A percentile compares a stretch with the other conserved stretches of the same genome.
Evolutionary conservation across 2,797 vertebrate species (phyloP).

Genomic region (Chiroxiphia lanceolata): DNA sequence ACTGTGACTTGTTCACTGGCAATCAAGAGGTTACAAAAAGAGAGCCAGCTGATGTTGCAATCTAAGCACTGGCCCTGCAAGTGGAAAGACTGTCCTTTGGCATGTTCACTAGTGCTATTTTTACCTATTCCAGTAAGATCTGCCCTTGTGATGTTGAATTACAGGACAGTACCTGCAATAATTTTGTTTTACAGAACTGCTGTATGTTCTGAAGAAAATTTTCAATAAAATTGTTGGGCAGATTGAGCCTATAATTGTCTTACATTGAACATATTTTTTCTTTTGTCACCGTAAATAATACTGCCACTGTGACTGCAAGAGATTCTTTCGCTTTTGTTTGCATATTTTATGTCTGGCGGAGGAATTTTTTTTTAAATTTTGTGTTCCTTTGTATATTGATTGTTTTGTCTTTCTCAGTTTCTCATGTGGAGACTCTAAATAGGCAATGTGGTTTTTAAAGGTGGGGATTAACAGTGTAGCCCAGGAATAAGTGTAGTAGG

Average conservation of each 20-base stretch:
- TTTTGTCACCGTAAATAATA: not conserved
- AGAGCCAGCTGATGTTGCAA: constrained; percentile 66
- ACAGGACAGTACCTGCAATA: constrained; percentile 46
- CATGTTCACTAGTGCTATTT: constrained; percentile 66
- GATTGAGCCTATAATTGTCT: not conserved
- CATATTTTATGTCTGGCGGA: not conserved
- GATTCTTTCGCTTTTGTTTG: not conserved
- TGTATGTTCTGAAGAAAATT: not conserved
- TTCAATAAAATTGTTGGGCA: not conserved
- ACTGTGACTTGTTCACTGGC: not conserved
- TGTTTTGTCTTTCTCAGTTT: not conserved
- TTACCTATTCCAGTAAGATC: constrained; percentile 69
- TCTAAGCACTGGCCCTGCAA: constrained; percentile 42
- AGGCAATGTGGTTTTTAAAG: not conserved
- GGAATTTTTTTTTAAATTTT: not conserved
- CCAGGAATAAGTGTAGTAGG: not conserved
- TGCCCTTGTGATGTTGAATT: constrained; percentile 59
- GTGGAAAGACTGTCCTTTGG: constrained; percentile 61
- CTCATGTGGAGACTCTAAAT: not conserved
- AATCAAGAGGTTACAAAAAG: constrained; percentile 53
- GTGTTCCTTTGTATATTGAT: not conserved
- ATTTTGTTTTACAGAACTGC: constrained; percentile 15
- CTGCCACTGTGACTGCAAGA: not conserved
- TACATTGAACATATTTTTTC: not conserved
- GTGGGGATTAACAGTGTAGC: not conserved